Evolutionary conservation across 2,888 invertebrate species (phyloP).

Genomic region (Geophilus truncorum): DNA sequence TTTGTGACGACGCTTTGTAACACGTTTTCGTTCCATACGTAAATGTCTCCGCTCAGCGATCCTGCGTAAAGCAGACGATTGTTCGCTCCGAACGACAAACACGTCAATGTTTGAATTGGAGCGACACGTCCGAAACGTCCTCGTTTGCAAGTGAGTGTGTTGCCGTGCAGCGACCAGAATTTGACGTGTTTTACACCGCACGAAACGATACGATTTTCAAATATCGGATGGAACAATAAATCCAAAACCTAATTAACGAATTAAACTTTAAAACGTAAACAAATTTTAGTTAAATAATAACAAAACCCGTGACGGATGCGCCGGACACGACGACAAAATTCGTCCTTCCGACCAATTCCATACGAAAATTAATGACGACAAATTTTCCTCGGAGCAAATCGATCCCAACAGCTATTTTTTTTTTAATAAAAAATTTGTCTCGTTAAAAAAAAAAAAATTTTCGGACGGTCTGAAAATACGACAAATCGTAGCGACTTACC

Average conservation of each 20-base stretch:
- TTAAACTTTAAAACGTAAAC: neutral
- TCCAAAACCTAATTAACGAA: constrained; percentile 43
- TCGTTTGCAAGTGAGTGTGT: constrained; percentile 35
- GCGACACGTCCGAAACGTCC: constrained; percentile 33
- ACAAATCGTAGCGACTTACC: constrained; percentile 40
- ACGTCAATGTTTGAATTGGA: constrained; percentile 34
- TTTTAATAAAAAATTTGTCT: too few species aligned
- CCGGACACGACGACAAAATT: constrained; percentile 47
- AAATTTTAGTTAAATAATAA: neutral
- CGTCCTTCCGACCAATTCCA: constrained; percentile 53
- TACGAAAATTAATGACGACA: constrained; percentile 46
- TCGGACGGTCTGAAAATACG: too few species aligned
- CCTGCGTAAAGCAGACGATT: constrained; percentile 44
- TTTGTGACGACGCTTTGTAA: constrained; percentile 45
- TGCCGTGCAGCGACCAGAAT: constrained; percentile 51
- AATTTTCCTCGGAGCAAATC: constrained; percentile 50
- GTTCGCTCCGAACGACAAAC: constrained; percentile 31
- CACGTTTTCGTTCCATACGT: constrained; percentile 48
- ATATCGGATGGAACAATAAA: constrained; percentile 50
- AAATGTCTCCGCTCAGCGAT: constrained; percentile 50
- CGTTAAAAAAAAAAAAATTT: too few species aligned
- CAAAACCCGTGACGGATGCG: constrained; percentile 18
- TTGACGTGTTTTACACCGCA: constrained; percentile 52
- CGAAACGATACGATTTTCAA: constrained; percentile 46
- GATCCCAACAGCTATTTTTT: constrained; percentile 44